These are phyloP conservation scores for Campoplex nolae DNA, from an alignment of 2,888 invertebrate genomes.

Conservation along the genomic window DNA sequence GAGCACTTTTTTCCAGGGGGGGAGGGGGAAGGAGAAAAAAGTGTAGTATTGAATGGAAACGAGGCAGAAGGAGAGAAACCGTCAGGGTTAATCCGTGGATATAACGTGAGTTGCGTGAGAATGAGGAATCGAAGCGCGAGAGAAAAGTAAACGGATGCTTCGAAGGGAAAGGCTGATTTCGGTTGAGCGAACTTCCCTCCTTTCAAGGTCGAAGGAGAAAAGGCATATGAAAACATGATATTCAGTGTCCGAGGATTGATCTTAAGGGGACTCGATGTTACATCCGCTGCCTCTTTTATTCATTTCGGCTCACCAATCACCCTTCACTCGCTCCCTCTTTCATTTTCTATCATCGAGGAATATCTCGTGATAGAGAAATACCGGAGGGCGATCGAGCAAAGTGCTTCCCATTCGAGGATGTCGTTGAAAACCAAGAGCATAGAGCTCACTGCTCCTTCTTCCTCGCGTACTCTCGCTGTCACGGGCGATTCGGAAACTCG, in stretches of 20 bases:
- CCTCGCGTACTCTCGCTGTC: not conserved
- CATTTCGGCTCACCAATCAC: slow-evolving; percentile 41
- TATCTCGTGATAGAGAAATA: slow-evolving; percentile 17
- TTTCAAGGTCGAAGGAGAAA: slow-evolving; percentile 14
- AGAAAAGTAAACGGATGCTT: slow-evolving; percentile 13
- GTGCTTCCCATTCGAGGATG: slow-evolving; percentile 17
- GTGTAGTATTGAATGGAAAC: slow-evolving; percentile 21
- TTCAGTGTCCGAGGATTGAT: slow-evolving; percentile 31
- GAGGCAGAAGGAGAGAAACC: not conserved
- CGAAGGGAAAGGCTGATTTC: slow-evolving; percentile 29
- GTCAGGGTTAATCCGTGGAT: slow-evolving; percentile 54
- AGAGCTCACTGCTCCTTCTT: not conserved
- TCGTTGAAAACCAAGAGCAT: slow-evolving; percentile 18
- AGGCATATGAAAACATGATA: slow-evolving; percentile 45
- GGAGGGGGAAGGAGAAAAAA: not conserved
- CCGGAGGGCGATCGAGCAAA: not conserved
- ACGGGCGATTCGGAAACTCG: slow-evolving; percentile 7
- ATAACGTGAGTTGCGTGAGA: slow-evolving; percentile 10
- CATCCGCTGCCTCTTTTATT: not conserved
- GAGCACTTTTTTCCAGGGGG: slow-evolving; percentile 15
- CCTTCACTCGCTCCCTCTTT: not conserved
- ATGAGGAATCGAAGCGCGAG: slow-evolving; percentile 7
- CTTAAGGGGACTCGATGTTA: not conserved
- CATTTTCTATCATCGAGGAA: slow-evolving; percentile 3
- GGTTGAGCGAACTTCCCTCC: slow-evolving; percentile 32